phyloP scores from a whole-genome alignment of 2,888 invertebrate genomes.

The Biston stratarius region DNA sequence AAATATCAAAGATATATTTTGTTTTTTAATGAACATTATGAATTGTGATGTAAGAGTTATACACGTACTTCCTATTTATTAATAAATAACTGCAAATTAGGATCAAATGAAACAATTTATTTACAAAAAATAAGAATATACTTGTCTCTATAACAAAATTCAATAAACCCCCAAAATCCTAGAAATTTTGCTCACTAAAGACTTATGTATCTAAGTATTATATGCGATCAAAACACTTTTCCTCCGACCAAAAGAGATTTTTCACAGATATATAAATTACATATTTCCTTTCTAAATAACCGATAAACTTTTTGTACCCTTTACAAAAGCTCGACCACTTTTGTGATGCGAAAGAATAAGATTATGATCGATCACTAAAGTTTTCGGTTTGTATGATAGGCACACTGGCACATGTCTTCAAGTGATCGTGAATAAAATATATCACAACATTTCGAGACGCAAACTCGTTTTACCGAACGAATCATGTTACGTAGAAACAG shows the following conservation, averaged over 20 bases:
- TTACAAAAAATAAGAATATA: too few species aligned
- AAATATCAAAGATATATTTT: too few species aligned
- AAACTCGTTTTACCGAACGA: conserved; percentile 6
- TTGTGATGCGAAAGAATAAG: conserved; percentile 29
- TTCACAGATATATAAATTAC: conserved; percentile 21
- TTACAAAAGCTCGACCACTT: conserved; percentile 23
- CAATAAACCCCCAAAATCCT: not conserved
- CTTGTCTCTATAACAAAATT: too few species aligned
- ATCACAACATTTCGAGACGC: conserved; percentile 10
- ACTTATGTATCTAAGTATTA: not conserved
- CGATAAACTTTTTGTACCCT: conserved; percentile 32
- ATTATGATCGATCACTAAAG: conserved; percentile 33
- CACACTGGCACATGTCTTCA: conserved; percentile 30
- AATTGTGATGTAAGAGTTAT: too few species aligned
- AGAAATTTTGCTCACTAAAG: not conserved
- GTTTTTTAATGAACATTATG: too few species aligned
- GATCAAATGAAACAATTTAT: too few species aligned
- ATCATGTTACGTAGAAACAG: not conserved
- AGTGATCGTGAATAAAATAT: conserved; percentile 25
- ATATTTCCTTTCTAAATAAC: conserved; percentile 24
- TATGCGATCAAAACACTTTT: conserved; percentile 4
- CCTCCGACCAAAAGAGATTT: conserved; percentile 17
- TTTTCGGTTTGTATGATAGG: conserved; percentile 29
- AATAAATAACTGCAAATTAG: too few species aligned
- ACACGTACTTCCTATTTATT: too few species aligned